Evolutionary conservation across 2,888 invertebrate genomes (phyloP), one percentile per base, ranked within the genome.

Genomic region (Pachliopta kotzebuea): DNA sequence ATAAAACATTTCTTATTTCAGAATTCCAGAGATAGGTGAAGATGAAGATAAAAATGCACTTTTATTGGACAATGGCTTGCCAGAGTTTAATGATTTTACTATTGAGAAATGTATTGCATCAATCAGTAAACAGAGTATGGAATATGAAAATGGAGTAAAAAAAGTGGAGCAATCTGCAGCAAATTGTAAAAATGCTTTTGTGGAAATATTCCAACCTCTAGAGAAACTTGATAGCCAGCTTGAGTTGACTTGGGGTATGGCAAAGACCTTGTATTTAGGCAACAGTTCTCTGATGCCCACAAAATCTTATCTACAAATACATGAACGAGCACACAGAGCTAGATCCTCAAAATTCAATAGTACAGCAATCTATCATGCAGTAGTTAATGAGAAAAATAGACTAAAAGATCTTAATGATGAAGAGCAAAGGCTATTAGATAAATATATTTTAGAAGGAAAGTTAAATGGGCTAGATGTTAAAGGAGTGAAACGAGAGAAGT

Each of bases 21-120:
- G 96, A 69, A 94, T 96, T 69, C 96, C 96, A 66, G 96, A 96
- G 93, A 96, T 96, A 67, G 96, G 96, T 2, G 96, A 96, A 80
- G 97, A 98, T 86, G 93, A 94, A 14, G 95, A 96, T 60, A 95
- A 95, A 73, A 96, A 96, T 83, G 94, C 95, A 4, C 84, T 98
- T 23, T 83, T 97, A 11, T 93, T 95, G 68, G 94, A 95, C 64
- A 94, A 94, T 74, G 95, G 95, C 0, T 87, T 96, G 54, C 98
- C 98, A 7, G 95, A 96, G 76, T 98, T 98, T 80, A 95, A 94
- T 74, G 93, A 94, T 68, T 91, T 98, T 23, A 95, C 95, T 1
- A 95, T 97, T 56, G 96, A 97, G 83, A 96, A 96, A 84, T 97
- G 97, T 80, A 93, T 96, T 66, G 96, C 96, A 2, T 95, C 96